Conservation (phyloP, 1,140 invertebrate species). For the Dendrolimus kikuchii region DNA sequence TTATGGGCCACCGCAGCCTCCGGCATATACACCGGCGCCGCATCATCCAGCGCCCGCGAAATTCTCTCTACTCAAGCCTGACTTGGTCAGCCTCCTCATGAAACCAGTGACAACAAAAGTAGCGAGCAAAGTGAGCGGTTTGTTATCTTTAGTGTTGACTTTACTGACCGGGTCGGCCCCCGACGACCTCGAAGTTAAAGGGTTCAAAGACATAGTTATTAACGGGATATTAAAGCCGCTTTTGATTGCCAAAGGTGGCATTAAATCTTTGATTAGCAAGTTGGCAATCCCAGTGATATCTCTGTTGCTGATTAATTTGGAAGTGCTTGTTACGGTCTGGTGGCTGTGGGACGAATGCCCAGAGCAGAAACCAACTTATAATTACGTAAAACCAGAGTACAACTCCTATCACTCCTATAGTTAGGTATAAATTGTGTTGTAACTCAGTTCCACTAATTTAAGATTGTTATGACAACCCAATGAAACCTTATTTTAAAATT, state of each 20-base stretch:
- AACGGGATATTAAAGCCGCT: conserved; percentile 51
- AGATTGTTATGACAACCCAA: background rate
- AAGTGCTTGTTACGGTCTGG: conserved; percentile 54
- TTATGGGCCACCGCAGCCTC: conserved; percentile 10
- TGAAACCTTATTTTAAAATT: conserved; percentile 3
- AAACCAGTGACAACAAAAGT: conserved; percentile 35
- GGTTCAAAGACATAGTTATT: conserved; percentile 48
- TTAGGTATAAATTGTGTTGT: conserved; percentile 5
- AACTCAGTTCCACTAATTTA: conserved; percentile 20
- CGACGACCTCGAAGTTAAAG: conserved; percentile 32
- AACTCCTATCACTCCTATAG: conserved; percentile 17
- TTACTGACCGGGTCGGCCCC: conserved; percentile 35
- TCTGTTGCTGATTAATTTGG: conserved; percentile 53
- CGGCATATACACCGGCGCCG: background rate
- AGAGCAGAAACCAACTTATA: conserved; percentile 8
- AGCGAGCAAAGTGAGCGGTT: conserved; percentile 36
- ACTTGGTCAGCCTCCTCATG: conserved; percentile 16
- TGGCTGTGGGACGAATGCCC: conserved; percentile 64
- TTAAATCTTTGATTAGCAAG: conserved; percentile 57
- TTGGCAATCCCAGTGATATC: conserved; percentile 47
- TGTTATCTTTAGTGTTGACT: conserved; percentile 37
- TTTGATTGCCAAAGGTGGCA: conserved; percentile 35
- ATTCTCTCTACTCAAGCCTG: conserved; percentile 16
- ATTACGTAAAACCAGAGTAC: conserved; percentile 21
- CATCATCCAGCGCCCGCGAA: conserved; percentile 10